Percentiles rank a stretch among this genome's conserved stretches.
Conservation (phyloP, 2,113 vertebrate species). For the Gymnobelideus leadbeateri region DNA sequence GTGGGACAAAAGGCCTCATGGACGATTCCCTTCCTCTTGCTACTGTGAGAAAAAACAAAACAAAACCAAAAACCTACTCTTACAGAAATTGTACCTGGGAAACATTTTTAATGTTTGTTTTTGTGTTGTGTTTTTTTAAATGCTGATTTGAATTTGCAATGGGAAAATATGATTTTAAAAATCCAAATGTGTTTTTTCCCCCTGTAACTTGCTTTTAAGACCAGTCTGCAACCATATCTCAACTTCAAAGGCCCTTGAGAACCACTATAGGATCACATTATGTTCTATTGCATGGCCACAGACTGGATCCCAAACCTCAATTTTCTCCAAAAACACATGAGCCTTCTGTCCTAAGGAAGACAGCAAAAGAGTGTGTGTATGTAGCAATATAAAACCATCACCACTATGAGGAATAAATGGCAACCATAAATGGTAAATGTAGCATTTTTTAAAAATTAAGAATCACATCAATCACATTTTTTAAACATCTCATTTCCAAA, state of each 20-base stretch:
- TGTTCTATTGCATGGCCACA: constrained; percentile 34
- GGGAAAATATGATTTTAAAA: constrained; percentile 62
- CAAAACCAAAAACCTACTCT: background rate
- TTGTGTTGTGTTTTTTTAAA: constrained; percentile 56
- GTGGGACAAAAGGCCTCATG: constrained; percentile 62
- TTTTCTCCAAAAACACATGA: constrained; percentile 8
- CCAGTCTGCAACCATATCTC: constrained; percentile 42
- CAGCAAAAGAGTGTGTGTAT: constrained; percentile 51
- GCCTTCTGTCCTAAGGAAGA: constrained; percentile 39
- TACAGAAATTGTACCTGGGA: constrained; percentile 51
- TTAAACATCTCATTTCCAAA: constrained; percentile 56
- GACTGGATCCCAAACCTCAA: constrained; percentile 49
- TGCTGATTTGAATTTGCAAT: constrained; percentile 50
- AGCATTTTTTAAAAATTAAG: constrained; percentile 50
- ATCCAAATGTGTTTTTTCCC: constrained; percentile 25
- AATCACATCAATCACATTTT: constrained; percentile 34
- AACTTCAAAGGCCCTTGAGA: constrained; percentile 47
- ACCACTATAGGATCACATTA: constrained; percentile 55
- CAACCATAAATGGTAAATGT: constrained; percentile 56
- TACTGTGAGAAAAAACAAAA: background rate
- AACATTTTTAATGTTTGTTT: constrained; percentile 49
- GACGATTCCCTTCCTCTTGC: constrained; percentile 63
- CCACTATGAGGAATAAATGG: constrained; percentile 41
- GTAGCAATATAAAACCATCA: constrained; percentile 13
- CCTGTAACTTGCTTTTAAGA: constrained; percentile 51